Conservation (phyloP, 1,140 invertebrate species). For the Lutraria rhynchaena region DNA sequence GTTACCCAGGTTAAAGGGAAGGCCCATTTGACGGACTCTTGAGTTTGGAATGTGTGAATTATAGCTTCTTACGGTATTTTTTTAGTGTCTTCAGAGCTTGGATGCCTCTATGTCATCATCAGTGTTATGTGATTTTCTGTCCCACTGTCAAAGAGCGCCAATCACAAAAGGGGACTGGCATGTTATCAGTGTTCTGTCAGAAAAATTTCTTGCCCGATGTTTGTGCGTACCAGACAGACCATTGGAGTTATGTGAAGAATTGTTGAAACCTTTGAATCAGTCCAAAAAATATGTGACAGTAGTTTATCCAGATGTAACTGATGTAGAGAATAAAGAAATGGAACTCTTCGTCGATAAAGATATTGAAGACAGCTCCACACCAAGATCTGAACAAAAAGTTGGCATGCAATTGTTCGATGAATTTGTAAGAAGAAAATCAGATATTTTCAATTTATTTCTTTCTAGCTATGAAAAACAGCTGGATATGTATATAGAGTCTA, state of each 20-base stretch:
- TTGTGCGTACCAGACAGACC: constrained; percentile 28
- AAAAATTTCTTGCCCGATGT: constrained; percentile 22
- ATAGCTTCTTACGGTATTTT: too few relatives aligned
- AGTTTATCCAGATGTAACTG: constrained; percentile 5
- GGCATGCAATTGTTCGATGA: constrained; percentile 8
- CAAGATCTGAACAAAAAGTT: background rate
- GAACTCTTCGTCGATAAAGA: background rate
- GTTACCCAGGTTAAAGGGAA: too few relatives aligned
- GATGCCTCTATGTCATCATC: constrained; percentile 2
- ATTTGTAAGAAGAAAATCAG: constrained; percentile 13
- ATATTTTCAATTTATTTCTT: constrained; percentile 12
- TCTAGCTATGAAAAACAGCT: constrained; percentile 17
- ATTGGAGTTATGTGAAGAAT: background rate
- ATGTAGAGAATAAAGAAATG: background rate
- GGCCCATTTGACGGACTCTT: too few relatives aligned
- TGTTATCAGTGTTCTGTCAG: constrained; percentile 14
- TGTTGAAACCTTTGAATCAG: constrained; percentile 10
- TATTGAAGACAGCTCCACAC: background rate
- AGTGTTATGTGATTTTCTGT: constrained; percentile 12
- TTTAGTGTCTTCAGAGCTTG: constrained; percentile 45
- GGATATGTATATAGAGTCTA: background rate
- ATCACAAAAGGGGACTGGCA: constrained; percentile 6
- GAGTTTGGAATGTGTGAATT: too few relatives aligned
- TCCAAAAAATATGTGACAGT: constrained; percentile 8
- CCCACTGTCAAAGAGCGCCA: constrained; percentile 7